Percentiles rank a stretch among this genome's conserved stretches.
These are phyloP conservation scores for Colistium nudipinnis DNA, from an alignment of 2,113 vertebrate species.

Conservation along the genomic window DNA sequence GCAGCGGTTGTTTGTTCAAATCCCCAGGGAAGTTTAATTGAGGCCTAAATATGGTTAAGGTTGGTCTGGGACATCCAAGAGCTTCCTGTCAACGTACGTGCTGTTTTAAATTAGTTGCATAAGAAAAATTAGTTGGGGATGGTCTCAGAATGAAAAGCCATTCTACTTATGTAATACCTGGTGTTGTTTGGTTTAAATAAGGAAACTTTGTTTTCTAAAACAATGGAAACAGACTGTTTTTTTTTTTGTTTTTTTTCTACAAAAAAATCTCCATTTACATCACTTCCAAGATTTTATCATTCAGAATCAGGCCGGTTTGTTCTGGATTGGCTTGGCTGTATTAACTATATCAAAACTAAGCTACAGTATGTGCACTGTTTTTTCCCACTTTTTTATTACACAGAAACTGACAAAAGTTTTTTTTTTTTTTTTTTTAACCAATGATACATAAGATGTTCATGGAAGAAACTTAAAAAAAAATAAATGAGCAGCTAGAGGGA, in stretches of 20 bases:
- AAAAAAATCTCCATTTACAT: background rate
- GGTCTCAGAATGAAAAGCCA: background rate
- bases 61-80: background rate
- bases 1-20: no score
- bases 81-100: background rate
- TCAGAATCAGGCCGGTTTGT: background rate
- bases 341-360: background rate
- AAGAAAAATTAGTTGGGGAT: background rate
- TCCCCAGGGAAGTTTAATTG: background rate
- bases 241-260: no score
- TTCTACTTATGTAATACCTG: background rate
- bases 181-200: background rate
- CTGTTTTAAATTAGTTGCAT: background rate
- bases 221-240: no score
- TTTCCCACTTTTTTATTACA: background rate
- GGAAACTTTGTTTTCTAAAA: background rate
- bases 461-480: no score
- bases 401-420: background rate
- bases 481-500: background rate
- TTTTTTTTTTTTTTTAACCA: background rate
- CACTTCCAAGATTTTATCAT: background rate
- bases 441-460: conserved; percentile 1
- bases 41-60: background rate
- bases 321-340: background rate
- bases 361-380: background rate